Evolutionary conservation across 2,113 vertebrate species (phyloP).

Genomic region (Nibea coibor): DNA sequence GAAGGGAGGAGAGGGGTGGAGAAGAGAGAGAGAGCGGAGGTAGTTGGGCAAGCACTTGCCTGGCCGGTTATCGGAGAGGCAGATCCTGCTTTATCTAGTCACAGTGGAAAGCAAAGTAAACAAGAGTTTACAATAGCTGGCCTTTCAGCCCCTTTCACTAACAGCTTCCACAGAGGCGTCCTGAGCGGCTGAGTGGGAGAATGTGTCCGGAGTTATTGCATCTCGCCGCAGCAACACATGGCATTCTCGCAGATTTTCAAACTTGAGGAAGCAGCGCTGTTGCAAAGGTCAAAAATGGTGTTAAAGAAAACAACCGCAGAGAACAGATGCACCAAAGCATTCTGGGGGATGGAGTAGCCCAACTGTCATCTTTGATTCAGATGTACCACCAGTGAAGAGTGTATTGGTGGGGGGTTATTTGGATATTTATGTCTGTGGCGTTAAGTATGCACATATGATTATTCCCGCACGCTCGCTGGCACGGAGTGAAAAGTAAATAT

Average conservation of each 20-base stretch:
- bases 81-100: conserved; percentile 79
- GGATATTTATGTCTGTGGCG: conserved; percentile 66
- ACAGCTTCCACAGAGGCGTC: conserved; percentile 55
- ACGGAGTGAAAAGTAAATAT: conserved; percentile 72
- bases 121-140: conserved; percentile 72
- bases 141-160: conserved; percentile 66
- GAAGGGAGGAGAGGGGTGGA: conserved; percentile 57
- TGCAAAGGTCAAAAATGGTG: conserved; percentile 73
- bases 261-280: conserved; percentile 53
- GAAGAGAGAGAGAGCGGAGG: conserved; percentile 55
- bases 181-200: conserved; percentile 48
- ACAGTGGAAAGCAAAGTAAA: conserved; percentile 77
- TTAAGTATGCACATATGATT: conserved; percentile 76
- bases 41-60: conserved; percentile 62
- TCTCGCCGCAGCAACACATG: conserved; percentile 53
- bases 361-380: conserved; percentile 76
- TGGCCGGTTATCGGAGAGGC: conserved; percentile 72
- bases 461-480: conserved; percentile 67
- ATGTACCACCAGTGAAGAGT: conserved; percentile 60
- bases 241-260: conserved; percentile 45
- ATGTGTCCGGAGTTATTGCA: conserved; percentile 58
- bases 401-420: conserved; percentile 61
- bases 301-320: conserved; percentile 68
- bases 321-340: conserved; percentile 68
- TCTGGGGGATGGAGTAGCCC: conserved; percentile 69